Evolutionary conservation across 2,888 invertebrate genomes (phyloP).

Genomic region (Glyphotaelius pellucidus): DNA sequence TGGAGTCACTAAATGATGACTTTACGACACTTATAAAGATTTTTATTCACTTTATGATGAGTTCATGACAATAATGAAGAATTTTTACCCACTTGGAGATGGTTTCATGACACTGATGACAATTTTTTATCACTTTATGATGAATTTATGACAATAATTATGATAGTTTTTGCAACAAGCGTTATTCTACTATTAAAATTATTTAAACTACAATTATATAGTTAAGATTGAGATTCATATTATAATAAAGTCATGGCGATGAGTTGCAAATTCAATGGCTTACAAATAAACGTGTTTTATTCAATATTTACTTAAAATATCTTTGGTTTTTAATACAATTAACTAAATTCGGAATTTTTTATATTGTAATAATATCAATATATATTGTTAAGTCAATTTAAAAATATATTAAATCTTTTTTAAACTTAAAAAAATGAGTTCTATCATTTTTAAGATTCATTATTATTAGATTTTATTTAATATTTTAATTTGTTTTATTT

Average conservation of each 20-base stretch:
- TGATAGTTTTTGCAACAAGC: not conserved
- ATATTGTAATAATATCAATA: not conserved
- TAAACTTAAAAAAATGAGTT: not conserved
- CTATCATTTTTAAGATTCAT: not conserved
- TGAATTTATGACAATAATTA: not conserved
- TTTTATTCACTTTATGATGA: not conserved
- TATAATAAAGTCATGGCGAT: not conserved
- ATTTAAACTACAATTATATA: not conserved
- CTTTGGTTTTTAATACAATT: not conserved
- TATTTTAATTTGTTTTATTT: not conserved
- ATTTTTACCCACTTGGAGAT: not conserved
- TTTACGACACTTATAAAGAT: not conserved
- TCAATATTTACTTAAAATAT: no score
- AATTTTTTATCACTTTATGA: not conserved
- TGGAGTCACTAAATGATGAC: no score
- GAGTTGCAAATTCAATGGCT: not conserved
- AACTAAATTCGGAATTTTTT: not conserved
- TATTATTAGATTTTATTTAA: not conserved
- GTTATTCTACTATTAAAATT: not conserved
- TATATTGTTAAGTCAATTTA: not conserved
- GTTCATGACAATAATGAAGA: not conserved
- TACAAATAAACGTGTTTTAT: no score
- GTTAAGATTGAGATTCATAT: not conserved
- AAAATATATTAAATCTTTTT: not conserved
- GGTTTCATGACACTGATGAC: not conserved